Base-by-base conservation (phyloP, 2,797 vertebrate genomes). In the Eidolon dupreanum region DNA sequence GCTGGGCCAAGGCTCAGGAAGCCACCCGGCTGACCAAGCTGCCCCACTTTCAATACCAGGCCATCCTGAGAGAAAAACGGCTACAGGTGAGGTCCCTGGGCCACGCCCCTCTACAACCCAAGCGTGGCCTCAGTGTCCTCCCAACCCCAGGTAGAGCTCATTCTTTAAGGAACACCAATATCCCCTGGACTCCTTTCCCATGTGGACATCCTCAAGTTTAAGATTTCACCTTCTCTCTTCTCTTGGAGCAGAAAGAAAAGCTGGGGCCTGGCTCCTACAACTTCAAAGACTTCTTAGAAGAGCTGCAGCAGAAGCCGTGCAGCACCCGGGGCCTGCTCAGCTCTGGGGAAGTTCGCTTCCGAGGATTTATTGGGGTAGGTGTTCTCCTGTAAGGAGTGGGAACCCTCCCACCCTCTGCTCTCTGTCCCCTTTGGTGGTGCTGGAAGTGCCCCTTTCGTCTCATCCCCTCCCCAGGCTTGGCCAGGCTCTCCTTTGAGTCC, bases 231-330 rank as follows among this genome's bases (percentile, higher is more conserved):
- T 38, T 51, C 11, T 65, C 17, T n/a, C 0, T 89, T 93, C 85
- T 95, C 49, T 87, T 70, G 87, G 57, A 2, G 12, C 93, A 99
- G 98, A 97, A 97, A 66, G 94, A 97, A 24, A 98, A 95, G 65
- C 93, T 98, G 85, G 98, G 98, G 4, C 98, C 98, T 0, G 98
- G 98, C 28, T 98, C 88, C 5, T 99, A 99, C 90, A 97, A 98
- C 33, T 87, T 98, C 43, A 97, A 91, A 90, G 97, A 98, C 97
- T 99, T 99, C 88, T 94, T 98, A 78, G 96, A 98, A 70, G 63
- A 98, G 84, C 82, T 98, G 74, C 95, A 97, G 55, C 93, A 98
- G 31, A 98, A 97, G 49, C 98, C 98, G 0, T 49, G 82, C 43
- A 98, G 98, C 79, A 96, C 83, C 15, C 90, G 96, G 59, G 98